These are phyloP conservation scores for Busseola fusca DNA, from an alignment of 2,888 invertebrate genomes.

Conservation along the genomic window DNA sequence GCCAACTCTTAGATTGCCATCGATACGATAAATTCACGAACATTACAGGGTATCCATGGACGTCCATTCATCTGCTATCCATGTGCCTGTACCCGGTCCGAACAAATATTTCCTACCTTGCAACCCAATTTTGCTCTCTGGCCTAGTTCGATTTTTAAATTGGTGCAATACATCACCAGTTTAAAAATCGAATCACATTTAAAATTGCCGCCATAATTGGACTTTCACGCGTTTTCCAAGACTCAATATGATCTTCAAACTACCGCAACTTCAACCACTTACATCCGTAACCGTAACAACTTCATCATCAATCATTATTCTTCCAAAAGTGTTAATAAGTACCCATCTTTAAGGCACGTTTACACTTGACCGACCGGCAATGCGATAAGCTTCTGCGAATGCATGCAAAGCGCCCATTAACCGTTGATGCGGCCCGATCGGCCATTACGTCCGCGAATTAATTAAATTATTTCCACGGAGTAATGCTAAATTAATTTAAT, in stretches of 20 bases:
- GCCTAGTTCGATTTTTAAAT: slow-evolving; percentile 11
- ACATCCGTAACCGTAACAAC: background rate
- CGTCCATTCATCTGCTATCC: background rate
- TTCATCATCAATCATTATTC: slow-evolving; percentile 52
- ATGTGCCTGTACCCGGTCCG: background rate
- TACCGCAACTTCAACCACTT: background rate
- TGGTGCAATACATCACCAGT: background rate
- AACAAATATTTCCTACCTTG: slow-evolving; percentile 1
- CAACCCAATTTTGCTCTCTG: background rate
- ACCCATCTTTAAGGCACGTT: slow-evolving; percentile 35
- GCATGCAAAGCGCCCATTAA: slow-evolving; percentile 64
- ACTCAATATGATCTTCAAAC: background rate
- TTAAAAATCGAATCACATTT: background rate
- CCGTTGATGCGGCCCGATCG: slow-evolving; percentile 47
- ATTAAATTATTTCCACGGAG: slow-evolving; percentile 58
- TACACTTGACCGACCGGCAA: slow-evolving; percentile 42
- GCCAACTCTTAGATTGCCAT: background rate
- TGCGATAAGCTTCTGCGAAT: slow-evolving; percentile 62
- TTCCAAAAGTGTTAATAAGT: slow-evolving; percentile 44
- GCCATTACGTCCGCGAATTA: slow-evolving; percentile 61
- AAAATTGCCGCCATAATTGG: background rate
- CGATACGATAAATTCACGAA: background rate
- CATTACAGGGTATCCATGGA: background rate
- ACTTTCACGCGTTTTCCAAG: background rate
- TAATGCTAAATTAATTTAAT: slow-evolving; percentile 52